Evolutionary conservation across 2,888 invertebrate genomes (phyloP).

Genomic region (Drosophila falleni): DNA sequence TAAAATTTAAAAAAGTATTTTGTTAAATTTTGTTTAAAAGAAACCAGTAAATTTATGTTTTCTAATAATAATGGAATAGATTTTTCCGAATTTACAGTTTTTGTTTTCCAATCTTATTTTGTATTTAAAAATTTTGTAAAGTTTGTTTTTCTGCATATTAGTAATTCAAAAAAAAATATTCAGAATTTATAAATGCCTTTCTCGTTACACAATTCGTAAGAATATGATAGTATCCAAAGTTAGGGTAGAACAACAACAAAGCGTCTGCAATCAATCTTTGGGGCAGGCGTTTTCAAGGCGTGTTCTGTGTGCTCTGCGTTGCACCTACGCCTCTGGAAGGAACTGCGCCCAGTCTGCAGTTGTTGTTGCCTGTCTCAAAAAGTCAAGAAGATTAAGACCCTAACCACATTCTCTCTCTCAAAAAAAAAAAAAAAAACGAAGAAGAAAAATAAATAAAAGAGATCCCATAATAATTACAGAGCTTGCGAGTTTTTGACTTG

Average conservation of each 20-base stretch:
- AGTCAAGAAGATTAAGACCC: conserved; percentile 74
- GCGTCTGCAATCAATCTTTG: conserved; percentile 72
- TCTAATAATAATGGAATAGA: too few relatives aligned
- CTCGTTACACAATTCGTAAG: too few relatives aligned
- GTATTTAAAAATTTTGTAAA: neutral
- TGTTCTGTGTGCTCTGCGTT: conserved; percentile 81
- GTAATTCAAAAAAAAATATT: too few relatives aligned
- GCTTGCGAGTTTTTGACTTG: conserved; percentile 28
- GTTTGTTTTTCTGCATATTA: too few relatives aligned
- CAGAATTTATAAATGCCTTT: too few relatives aligned
- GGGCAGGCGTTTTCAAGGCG: conserved; percentile 69
- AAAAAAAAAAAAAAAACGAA: conserved; percentile 7
- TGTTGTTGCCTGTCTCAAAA: conserved; percentile 22
- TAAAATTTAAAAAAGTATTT: too few relatives aligned
- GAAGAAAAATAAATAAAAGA: neutral
- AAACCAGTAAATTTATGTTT: too few relatives aligned
- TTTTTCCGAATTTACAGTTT: neutral
- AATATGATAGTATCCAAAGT: neutral
- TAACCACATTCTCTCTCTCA: conserved; percentile 54
- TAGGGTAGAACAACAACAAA: conserved; percentile 27
- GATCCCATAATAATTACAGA: conserved; percentile 70
- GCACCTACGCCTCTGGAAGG: conserved; percentile 80
- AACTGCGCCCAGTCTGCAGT: conserved; percentile 49
- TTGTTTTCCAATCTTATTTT: neutral
- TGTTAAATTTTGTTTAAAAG: too few relatives aligned